These are phyloP conservation scores for Diabrotica balteata DNA, from an alignment of 2,888 invertebrate genomes.

Conservation along the genomic window DNA sequence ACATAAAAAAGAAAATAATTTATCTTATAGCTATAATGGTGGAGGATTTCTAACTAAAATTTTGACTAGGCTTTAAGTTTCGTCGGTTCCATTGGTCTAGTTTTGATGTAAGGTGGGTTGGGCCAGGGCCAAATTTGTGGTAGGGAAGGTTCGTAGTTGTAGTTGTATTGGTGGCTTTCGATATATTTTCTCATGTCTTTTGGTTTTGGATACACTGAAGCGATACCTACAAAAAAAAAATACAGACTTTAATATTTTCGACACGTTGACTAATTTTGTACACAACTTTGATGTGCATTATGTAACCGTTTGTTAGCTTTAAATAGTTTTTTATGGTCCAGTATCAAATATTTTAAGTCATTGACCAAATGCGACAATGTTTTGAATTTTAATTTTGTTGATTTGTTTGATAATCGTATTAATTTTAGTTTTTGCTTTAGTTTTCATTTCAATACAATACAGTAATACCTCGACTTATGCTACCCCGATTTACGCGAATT, in stretches of 20 bases:
- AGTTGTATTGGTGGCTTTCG: conserved; percentile 77
- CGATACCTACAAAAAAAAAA: conserved; percentile 68
- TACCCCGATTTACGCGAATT: too few species aligned
- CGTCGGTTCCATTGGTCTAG: conserved; percentile 52
- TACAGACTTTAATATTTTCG: neutral
- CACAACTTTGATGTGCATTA: too few species aligned
- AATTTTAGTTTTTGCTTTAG: too few species aligned
- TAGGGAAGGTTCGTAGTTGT: conserved; percentile 79
- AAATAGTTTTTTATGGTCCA: too few species aligned
- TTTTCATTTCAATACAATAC: too few species aligned
- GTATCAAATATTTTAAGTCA: too few species aligned
- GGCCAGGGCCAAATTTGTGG: conserved; percentile 74
- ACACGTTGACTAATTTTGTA: neutral
- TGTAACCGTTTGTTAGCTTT: too few species aligned
- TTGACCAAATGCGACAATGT: too few species aligned
- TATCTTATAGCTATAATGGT: conserved; percentile 28
- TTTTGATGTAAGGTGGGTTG: conserved; percentile 52
- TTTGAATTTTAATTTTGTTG: too few species aligned
- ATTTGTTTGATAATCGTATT: too few species aligned
- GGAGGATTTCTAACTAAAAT: conserved; percentile 17
- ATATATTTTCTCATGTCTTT: conserved; percentile 76
- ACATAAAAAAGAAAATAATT: conserved; percentile 33
- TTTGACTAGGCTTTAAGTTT: conserved; percentile 49
- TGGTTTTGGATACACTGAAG: conserved; percentile 87
- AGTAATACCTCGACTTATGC: too few species aligned